Evolutionary conservation across 2,888 invertebrate genomes (phyloP), one percentile per base, ranked within the genome.

Genomic region (Drosophila flavopinicola): DNA sequence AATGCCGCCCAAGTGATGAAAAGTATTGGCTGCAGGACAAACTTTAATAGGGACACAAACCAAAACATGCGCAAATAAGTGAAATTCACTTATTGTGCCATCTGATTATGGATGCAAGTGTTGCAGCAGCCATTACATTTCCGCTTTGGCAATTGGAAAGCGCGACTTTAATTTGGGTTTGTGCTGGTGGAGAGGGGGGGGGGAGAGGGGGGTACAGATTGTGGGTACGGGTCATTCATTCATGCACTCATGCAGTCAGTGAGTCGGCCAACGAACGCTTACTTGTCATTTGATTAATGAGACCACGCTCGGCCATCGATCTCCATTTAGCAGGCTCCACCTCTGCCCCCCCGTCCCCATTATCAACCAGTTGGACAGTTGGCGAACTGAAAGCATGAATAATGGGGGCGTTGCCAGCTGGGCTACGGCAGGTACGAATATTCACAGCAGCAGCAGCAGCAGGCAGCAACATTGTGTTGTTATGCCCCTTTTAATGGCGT

Each of bases 241-340:
- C 75, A 68, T 54, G 68, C 67, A 67, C 56, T 57, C 61, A 53
- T 49, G 64, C 49, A 64, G 41, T 65, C 35, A 32, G 57, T 57
- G 54, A 52, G 69, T 59, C 42, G 75, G 64, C 39, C 69, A 68
- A 68, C 63, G 78, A 68, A 68, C 63, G 78, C 71, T 75, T 76
- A 85, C 83, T 75, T 88, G 87, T 88, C 90, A 82, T 85, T 88
- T 89, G 89, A 89, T 89, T 89, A 89, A 89, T 89, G 89, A 89
- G 89, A 85, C 85, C 90, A 89, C 83, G 87, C 84, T 87, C 83
- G 80, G 74, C 87, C 88, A 89, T 89, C 89, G 89, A 89, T 89
- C 89, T 89, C 90, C 90, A 89, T 89, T 89, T 89, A 88, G 84
- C 85, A 76, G 66, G 44, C 59, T 57, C 27, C 47, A 29, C 49